Conservation (phyloP, 2,113 vertebrate genomes). For the Monarcha castaneiventris region DNA sequence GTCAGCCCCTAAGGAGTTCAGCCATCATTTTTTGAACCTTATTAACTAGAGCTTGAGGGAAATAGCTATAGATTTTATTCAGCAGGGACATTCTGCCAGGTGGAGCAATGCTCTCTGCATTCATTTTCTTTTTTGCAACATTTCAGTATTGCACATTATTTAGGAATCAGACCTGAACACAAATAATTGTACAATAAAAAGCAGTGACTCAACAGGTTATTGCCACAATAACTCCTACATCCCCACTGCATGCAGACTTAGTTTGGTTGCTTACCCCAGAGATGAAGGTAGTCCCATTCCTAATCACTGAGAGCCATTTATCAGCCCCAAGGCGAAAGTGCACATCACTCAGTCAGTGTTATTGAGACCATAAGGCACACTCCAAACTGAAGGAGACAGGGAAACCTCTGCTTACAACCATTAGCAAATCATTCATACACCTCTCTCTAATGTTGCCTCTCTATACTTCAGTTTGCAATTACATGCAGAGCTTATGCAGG, state of each 20-base stretch:
- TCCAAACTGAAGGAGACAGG: not conserved
- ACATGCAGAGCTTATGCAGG: not conserved
- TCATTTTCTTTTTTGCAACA: conserved; percentile 1
- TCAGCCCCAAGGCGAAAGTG: not conserved
- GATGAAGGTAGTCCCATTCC: not conserved
- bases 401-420: not conserved
- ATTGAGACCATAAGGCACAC: not conserved
- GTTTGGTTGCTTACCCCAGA: not conserved
- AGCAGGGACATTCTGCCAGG: not conserved
- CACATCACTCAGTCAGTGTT: accelerated
- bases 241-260: not conserved
- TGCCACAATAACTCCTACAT: conserved; percentile 34
- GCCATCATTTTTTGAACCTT: conserved; percentile 26
- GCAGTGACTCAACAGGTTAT: conserved; percentile 44
- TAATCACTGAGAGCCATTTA: not conserved
- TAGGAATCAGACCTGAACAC: conserved; percentile 8
- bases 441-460: not conserved
- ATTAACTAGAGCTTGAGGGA: conserved; percentile 2
- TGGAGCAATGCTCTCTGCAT: not conserved
- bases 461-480: not conserved
- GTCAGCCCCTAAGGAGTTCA: not conserved
- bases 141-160: conserved; percentile 6
- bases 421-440: not conserved
- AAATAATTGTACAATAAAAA: conserved; percentile 51
- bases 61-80: conserved; percentile 44